Percentiles rank a stretch among this genome's conserved stretches.
Evolutionary conservation across 2,888 invertebrate genomes (phyloP).

Genomic region (Diabrotica balteata): DNA sequence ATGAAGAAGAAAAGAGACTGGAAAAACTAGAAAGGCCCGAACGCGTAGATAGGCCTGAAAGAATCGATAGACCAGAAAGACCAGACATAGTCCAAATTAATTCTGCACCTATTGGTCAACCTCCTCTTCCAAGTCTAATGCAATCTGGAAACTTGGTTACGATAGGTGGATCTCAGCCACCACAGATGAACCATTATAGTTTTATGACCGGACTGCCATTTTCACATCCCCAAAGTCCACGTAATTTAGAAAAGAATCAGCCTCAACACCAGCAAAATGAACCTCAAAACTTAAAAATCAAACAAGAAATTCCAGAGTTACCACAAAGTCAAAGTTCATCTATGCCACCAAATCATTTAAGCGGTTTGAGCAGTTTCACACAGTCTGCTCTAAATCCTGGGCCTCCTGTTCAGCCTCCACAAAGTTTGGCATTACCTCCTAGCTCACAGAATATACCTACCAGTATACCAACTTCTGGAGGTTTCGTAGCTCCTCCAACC

Average conservation of each 20-base stretch:
- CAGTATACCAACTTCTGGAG: conserved; percentile 33
- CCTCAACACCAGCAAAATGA: conserved; percentile 62
- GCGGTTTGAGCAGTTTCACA: conserved; percentile 36
- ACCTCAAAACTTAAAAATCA: conserved; percentile 76
- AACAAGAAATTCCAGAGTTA: conserved; percentile 68
- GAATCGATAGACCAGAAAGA: conserved; percentile 55
- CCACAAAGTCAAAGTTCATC: conserved; percentile 44
- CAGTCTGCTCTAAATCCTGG: conserved; percentile 20
- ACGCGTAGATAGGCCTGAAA: conserved; percentile 45
- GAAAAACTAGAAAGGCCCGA: conserved; percentile 54
- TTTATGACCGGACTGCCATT: conserved; percentile 63
- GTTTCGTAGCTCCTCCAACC: conserved; percentile 44
- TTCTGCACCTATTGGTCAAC: conserved; percentile 61
- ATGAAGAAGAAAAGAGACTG: conserved; percentile 49
- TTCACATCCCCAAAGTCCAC: conserved; percentile 51
- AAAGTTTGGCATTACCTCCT: conserved; percentile 35
- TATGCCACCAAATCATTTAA: conserved; percentile 40
- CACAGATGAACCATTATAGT: conserved; percentile 66
- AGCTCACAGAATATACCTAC: conserved; percentile 37
- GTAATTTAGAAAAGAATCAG: conserved; percentile 47
- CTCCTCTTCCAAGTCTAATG: conserved; percentile 65
- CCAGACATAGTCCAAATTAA: conserved; percentile 56
- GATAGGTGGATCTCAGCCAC: conserved; percentile 63
- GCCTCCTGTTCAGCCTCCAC: conserved; percentile 25
- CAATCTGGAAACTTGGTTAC: conserved; percentile 69